Percentiles rank a stretch among this genome's conserved stretches.
phyloP scores from a whole-genome alignment of 2,113 vertebrate genomes.

The Gadus macrocephalus region DNA sequence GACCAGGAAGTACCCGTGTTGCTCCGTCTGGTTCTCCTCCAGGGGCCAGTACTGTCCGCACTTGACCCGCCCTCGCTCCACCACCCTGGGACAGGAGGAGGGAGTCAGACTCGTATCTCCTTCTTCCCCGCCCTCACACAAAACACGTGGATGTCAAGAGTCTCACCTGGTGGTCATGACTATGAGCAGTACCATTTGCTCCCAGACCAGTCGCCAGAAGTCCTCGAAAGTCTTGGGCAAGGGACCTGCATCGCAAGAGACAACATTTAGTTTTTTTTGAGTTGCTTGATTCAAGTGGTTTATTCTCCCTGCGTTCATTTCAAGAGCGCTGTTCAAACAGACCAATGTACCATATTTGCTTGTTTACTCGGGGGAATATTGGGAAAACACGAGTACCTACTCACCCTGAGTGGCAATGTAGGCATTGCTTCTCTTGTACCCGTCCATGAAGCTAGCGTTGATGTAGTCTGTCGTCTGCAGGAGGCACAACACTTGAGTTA shows the following conservation, averaged over 20 bases:
- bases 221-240: slow-evolving; percentile 77
- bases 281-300: not conserved
- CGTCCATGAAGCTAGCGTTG: slow-evolving; percentile 80
- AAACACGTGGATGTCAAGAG: not conserved
- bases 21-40: slow-evolving; percentile 68
- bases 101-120: not conserved
- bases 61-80: slow-evolving; percentile 75
- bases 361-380: no score
- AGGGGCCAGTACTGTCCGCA: slow-evolving; percentile 80
- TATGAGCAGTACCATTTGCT: slow-evolving; percentile 78
- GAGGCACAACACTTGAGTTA: slow-evolving; percentile 25
- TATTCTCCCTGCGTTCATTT: no score
- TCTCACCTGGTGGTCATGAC: slow-evolving; percentile 79
- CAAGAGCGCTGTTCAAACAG: no score
- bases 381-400: not conserved
- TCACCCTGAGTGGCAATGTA: slow-evolving; percentile 80
- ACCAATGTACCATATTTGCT: no score
- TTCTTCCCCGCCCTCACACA: not conserved
- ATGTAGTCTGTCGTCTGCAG: slow-evolving; percentile 78
- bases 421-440: slow-evolving; percentile 71
- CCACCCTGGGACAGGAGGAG: slow-evolving; percentile 59
- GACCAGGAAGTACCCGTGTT: slow-evolving; percentile 70
- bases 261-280: not conserved
- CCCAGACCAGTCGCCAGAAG: slow-evolving; percentile 81
- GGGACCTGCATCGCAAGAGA: slow-evolving; percentile 61